Evolutionary conservation across 2,797 vertebrate genomes (phyloP).

Genomic region (Macroramphosus scolopax): DNA sequence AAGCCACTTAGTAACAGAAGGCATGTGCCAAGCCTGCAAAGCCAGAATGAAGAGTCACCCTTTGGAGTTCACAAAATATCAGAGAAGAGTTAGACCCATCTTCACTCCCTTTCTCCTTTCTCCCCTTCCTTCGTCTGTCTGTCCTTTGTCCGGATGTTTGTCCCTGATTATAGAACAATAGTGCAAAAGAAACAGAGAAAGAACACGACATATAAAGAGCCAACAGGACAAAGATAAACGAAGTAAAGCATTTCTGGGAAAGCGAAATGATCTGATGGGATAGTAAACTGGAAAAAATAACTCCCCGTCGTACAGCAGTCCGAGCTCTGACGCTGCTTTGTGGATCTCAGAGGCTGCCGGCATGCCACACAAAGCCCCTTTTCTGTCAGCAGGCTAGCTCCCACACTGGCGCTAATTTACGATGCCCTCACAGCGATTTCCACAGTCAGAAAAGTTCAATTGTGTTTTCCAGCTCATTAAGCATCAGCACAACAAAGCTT

Average conservation of each 20-base stretch:
- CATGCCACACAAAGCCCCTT: constrained; percentile 78
- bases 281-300: neutral
- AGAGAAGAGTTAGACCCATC: constrained; percentile 61
- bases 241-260: neutral
- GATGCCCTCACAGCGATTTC: constrained; percentile 84
- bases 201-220: neutral
- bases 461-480: constrained; percentile 90
- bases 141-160: constrained; percentile 13
- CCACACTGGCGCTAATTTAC: constrained; percentile 83
- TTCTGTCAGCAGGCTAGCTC: constrained; percentile 81
- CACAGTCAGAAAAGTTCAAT: constrained; percentile 85
- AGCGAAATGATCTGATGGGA: neutral
- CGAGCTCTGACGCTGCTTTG: constrained; percentile 32
- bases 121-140: constrained; percentile 18
- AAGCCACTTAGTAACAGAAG: constrained; percentile 89
- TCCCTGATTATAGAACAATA: constrained; percentile 35
- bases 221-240: neutral
- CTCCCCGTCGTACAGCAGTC: constrained; percentile 38
- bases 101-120: constrained; percentile 15
- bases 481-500: constrained; percentile 81
- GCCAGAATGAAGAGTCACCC: constrained; percentile 81
- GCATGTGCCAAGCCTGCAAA: constrained; percentile 86
- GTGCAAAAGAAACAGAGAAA: constrained; percentile 1
- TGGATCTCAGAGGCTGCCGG: constrained; percentile 51
- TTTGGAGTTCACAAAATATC: constrained; percentile 79